phyloP scores from a whole-genome alignment of 2,113 vertebrate genomes.

The Pterocles gutturalis region DNA sequence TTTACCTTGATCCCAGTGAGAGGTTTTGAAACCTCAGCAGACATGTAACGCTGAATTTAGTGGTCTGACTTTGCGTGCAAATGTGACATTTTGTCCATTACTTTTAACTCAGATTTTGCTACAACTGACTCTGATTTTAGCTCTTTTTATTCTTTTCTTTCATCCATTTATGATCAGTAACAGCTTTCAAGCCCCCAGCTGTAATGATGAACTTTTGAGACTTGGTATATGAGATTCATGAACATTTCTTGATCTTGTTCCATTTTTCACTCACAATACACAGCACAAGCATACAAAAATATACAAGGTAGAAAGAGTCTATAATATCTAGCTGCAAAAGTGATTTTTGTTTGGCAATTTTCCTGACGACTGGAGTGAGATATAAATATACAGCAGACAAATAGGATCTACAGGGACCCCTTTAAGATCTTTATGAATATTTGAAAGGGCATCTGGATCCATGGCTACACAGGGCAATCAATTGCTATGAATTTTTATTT shows the following conservation, averaged over 20 bases:
- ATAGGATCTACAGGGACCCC: conserved; percentile 16
- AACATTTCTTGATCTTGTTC: conserved; percentile 30
- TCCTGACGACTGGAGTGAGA: conserved; percentile 34
- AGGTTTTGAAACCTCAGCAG: background rate
- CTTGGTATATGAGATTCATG: background rate
- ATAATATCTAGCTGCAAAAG: conserved; percentile 28
- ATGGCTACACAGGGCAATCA: conserved; percentile 52
- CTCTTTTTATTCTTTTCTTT: background rate
- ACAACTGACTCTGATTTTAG: background rate
- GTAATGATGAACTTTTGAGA: conserved; percentile 3
- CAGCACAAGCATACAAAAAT: background rate
- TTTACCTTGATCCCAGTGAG: background rate
- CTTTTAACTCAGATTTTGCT: conserved; percentile 1
- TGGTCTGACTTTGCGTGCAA: background rate
- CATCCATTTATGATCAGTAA: background rate
- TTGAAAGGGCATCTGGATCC: conserved; percentile 63
- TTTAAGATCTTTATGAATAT: conserved; percentile 72
- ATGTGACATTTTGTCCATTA: background rate
- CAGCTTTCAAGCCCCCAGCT: background rate
- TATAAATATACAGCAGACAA: conserved; percentile 57
- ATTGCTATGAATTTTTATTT: conserved; percentile 68
- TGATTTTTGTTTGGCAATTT: conserved; percentile 63
- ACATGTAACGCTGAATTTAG: background rate
- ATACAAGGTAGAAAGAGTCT: conserved; percentile 25
- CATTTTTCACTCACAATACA: background rate